Evolutionary conservation across 2,113 vertebrate species (phyloP), one percentile per base, ranked within the genome.

Genomic region (Polypterus bichir): DNA sequence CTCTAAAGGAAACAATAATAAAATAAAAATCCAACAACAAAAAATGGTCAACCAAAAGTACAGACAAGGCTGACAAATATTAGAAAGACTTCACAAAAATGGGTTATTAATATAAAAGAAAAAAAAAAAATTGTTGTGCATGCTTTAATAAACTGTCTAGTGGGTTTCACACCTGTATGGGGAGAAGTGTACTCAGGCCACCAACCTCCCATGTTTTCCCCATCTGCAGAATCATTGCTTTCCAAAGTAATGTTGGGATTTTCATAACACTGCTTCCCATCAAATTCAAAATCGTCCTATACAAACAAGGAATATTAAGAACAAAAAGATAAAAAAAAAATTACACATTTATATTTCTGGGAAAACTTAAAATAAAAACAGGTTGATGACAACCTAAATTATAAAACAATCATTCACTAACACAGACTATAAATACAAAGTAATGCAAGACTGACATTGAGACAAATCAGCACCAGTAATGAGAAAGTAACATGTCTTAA

Each of bases 201-300:
- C 91, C 91, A 93, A 92, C 91, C 91, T 92, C 92, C 91, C 91
- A 93, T 93, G 69, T 91, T 93, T 80, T 94, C 91, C 68, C 91
- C 91, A 71, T 92, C 90, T 73, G 82, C 75, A 49, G 83, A 82
- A 67, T 83, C 76, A 1, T 81, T 75, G 74, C 79, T 85, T 69
- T 83, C 87, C 3, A 79, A 71, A 57, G 74, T 64, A 64, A 80
- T 67, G 7, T 69, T 79, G 4, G 82, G 68, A 1, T 89, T 85
- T 61, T 81, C 78, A 73, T 89, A 91, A 7, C 74, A 68, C 8
- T 66, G 61, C 59, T 85, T 87, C 2, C 74, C 74, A 49, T 85
- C 80, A 4, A 88, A 89, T 63, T 78, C 86, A 74, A 89, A 91
- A 64, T 91, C 88, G 5, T 90, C 91, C 92, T 94, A 70, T 0